Evolutionary conservation across 2,888 invertebrate species (phyloP).

Genomic region (Lasioglossum vierecki): DNA sequence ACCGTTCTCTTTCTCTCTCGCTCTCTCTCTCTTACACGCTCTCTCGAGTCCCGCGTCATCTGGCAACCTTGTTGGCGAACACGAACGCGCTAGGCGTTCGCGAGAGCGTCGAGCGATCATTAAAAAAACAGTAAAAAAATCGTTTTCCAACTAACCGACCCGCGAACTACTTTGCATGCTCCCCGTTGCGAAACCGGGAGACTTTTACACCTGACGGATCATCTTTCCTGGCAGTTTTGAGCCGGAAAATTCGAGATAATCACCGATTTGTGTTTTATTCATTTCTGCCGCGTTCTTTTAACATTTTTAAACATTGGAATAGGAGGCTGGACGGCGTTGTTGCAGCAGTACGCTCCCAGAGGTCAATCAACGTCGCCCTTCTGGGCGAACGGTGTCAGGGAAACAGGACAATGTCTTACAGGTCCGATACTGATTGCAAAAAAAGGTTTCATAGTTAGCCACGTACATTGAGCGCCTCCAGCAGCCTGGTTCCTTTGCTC

Average conservation of each 20-base stretch:
- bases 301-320: neutral
- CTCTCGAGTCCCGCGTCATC: constrained; percentile 27
- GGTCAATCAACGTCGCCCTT: neutral
- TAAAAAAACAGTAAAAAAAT: neutral
- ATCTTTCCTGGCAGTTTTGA: neutral
- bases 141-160: neutral
- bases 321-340: neutral
- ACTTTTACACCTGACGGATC: neutral
- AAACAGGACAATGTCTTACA: neutral
- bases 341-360: neutral
- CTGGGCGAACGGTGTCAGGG: neutral
- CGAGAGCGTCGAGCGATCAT: neutral
- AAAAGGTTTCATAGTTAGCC: neutral
- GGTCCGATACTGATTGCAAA: neutral
- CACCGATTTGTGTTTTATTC: neutral
- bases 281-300: neutral
- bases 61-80: constrained; percentile 41
- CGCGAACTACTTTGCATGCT: neutral
- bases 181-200: neutral
- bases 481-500: neutral
- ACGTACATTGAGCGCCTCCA: neutral
- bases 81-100: constrained; percentile 27
- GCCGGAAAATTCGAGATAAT: neutral
- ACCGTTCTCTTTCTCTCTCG: neutral
- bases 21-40: neutral